Evolutionary conservation across 37 sponge, comb jelly and placozoan species (phyloP).

Genomic region (Oopsacas minuta): DNA sequence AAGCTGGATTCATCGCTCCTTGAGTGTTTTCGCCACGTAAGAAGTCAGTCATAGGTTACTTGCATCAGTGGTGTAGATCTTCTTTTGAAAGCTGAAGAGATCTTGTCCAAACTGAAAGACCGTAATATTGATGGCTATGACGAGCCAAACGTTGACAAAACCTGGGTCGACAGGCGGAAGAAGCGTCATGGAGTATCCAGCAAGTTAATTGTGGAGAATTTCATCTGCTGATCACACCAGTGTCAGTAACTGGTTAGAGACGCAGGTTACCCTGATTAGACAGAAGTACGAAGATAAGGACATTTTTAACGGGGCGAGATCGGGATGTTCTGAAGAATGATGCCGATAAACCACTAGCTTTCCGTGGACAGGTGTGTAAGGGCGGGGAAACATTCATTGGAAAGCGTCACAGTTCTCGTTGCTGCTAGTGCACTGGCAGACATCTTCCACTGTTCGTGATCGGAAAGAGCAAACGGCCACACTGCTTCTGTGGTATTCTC

Average conservation of each 20-base stretch:
- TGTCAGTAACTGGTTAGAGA: neutral
- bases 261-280: slow-evolving; percentile 2
- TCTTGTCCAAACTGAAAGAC: neutral
- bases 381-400: slow-evolving; percentile 18
- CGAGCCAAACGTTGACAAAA: neutral
- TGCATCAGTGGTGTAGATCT: neutral
- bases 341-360: neutral
- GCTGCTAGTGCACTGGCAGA: slow-evolving; percentile 5
- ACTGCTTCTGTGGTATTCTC: neutral
- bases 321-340: slow-evolving; percentile 18
- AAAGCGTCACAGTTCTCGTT: neutral
- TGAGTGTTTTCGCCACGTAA: neutral
- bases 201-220: neutral
- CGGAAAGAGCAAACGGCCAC: no score
- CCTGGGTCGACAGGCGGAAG: slow-evolving; percentile 20
- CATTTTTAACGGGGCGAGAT: slow-evolving; percentile 10
- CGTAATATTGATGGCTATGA: slow-evolving; percentile 6
- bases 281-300: neutral
- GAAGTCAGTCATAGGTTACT: neutral
- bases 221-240: slow-evolving; percentile 5
- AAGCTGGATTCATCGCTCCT: slow-evolving; percentile 10
- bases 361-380: slow-evolving; percentile 20
- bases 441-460: slow-evolving; percentile 4
- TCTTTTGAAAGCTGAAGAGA: neutral
- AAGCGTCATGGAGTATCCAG: slow-evolving; percentile 10